Evolutionary conservation across 2,888 invertebrate species (phyloP), one percentile per base, ranked within the genome.

Genomic region (Clanis bilineata): DNA sequence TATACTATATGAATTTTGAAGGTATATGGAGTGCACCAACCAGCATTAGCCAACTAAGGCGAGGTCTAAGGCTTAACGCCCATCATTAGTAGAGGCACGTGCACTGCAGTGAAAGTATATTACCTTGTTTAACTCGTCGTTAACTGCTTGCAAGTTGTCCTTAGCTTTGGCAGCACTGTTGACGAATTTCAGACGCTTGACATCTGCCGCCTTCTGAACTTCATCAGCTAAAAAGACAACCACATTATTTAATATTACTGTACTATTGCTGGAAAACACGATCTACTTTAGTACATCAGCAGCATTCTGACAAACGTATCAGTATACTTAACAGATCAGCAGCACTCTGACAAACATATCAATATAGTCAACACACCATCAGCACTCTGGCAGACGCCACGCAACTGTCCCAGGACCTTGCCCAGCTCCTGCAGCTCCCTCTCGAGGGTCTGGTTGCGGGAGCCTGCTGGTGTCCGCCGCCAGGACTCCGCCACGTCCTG

Each of bases 121-220:
- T 45, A 63, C 63, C 63, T 61, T 57, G 21, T 56, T 54, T 3
- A 61, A 18, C 15, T 57, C 60, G 1, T 61, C 54, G n/a, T 59
- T 57, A 18, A 41, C 57, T 1, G 47, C 25, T 25, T 57, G 54
- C 10, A 63, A 21, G 23, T 56, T 45, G 18, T 55, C 32, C 9
- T 47, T 57, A 4, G 41, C 57, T 45, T 25, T 57, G 10, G 64
- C 57, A n/a, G 66, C 54, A 12, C 45, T 25, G 38, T 54, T 63
- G 3, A 63, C 58, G 38, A 68, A 66, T 28, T 64, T 58, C 22
- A 58, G 15, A 0, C 68, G 64, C 18, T 64, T 55, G 23, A 38
- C 41, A 18, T 66, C 63, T 2, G 38, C 56, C 3, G 45, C 25
- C 39, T 51, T 12, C 18, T n/a, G 18, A 12, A 51, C 51, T 28